Evolutionary conservation across 2,888 invertebrate species (phyloP).

Genomic region (Coenonympha arcania): DNA sequence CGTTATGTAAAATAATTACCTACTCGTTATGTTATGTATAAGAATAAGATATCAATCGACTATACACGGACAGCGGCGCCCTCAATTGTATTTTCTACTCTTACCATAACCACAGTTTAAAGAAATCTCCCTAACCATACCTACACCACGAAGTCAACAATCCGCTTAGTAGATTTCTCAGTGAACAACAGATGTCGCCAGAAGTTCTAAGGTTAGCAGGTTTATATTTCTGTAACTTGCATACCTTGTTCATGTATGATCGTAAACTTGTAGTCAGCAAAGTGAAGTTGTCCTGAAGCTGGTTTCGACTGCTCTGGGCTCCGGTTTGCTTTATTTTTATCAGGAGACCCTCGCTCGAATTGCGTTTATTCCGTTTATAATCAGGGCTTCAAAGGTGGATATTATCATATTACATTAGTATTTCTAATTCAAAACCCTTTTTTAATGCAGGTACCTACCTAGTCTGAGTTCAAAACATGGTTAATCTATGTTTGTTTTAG

Average conservation of each 20-base stretch:
- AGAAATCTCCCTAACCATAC: too few relatives aligned
- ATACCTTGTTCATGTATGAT: not conserved
- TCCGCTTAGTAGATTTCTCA: too few relatives aligned
- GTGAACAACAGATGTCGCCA: not conserved
- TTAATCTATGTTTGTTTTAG: too few relatives aligned
- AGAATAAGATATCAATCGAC: too few relatives aligned
- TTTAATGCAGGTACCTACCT: too few relatives aligned
- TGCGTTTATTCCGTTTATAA: not conserved
- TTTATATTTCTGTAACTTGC: not conserved
- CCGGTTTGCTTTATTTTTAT: not conserved
- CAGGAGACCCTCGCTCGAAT: not conserved
- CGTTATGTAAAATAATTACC: too few relatives aligned
- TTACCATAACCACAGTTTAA: too few relatives aligned
- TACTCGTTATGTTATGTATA: too few relatives aligned
- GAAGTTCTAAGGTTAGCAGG: not conserved
- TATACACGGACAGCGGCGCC: too few relatives aligned
- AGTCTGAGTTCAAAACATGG: too few relatives aligned
- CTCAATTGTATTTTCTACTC: too few relatives aligned
- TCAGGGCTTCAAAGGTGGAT: not conserved
- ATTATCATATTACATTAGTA: not conserved
- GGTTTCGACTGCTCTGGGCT: not conserved
- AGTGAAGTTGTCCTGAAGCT: not conserved
- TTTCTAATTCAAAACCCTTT: not conserved
- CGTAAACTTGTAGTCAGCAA: slow-evolving; percentile 5
- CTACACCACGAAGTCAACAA: too few relatives aligned